Base-by-base conservation (phyloP, 2,113 vertebrate genomes). In the Chaetorhynchus papuensis region DNA sequence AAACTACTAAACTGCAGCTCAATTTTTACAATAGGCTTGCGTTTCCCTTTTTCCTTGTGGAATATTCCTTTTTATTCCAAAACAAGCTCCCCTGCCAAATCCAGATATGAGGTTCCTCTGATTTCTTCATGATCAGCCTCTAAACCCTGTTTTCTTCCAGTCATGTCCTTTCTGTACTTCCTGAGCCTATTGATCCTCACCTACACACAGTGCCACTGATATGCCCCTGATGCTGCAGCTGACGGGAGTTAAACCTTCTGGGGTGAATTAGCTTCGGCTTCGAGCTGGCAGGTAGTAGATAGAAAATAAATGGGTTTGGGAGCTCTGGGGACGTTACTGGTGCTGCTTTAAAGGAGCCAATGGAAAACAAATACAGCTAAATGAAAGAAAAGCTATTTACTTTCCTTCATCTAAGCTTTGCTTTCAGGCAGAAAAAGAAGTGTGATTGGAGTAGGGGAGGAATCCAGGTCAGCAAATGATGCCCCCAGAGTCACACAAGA, bases 291-390 rank as follows among this genome's bases (percentile, higher is more conserved):
- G 86, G 79, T 89, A 94, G 63, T 53, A 91, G 92, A 91, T 71
- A 93, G 79, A 89, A 97, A 97, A 96, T 94, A 94, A 96, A 97
- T 97, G 83, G 42, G 52, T 85, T 95, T 94, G 70, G 64, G 81
- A 68, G 31, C 93, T 96, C 96, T 92, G 75, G 91, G 94, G 71
- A 97, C 68, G 50, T 89, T 78, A 92, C 33, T 66, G 53, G 35
- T 87, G 28, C 56, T 89, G 85, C 53, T 85, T 65, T 81, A 89
- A 84, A 79, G 33, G 18, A 93, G 31, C 8, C 50, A 66, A 54
- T 89, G 75, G 76, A 92, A 96, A 94, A 86, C 76, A 96, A 96
- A 83, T 82, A 86, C 24, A 71, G 35, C 50, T 91, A 95, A 96
- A 92, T 93, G 91, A 92, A 93, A 93, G 74, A 94, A 92, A 87